A percentile compares a stretch with the other conserved stretches of the same genome.
These are phyloP conservation scores for Eutolmus rufibarbis DNA, from an alignment of 2,888 invertebrate species.

Conservation along the genomic window DNA sequence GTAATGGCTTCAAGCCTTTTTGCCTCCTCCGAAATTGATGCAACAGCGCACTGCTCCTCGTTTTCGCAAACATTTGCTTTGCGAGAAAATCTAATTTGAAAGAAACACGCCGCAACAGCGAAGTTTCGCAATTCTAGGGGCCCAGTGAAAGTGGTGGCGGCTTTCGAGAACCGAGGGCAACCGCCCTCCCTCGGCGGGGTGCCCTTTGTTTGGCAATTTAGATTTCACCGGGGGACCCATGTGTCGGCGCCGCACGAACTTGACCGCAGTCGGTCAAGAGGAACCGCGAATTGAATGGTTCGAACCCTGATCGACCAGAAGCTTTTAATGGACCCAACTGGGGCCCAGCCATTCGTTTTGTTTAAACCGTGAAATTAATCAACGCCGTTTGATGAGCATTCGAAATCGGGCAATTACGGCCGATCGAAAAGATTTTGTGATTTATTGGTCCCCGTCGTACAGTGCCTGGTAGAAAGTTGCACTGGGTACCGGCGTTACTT, in stretches of 20 bases:
- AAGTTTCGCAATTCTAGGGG: neutral
- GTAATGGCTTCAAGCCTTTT: neutral
- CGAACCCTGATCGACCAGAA: neutral
- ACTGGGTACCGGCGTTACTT: neutral
- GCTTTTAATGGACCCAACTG: neutral
- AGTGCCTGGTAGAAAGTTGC: neutral
- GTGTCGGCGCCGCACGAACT: neutral
- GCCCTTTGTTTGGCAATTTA: neutral
- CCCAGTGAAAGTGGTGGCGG: neutral
- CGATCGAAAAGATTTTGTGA: constrained; percentile 5
- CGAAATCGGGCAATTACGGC: constrained; percentile 14
- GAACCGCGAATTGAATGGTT: neutral
- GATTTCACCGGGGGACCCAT: neutral
- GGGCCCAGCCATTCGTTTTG: neutral
- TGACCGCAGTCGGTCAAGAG: neutral
- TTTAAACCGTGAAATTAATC: constrained; percentile 23
- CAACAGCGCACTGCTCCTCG: neutral
- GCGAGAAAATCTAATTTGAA: neutral
- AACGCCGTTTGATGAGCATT: constrained; percentile 12
- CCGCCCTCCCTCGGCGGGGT: neutral
- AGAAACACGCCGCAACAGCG: neutral
- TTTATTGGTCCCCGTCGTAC: neutral
- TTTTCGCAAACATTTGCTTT: neutral
- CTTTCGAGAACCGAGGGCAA: neutral
- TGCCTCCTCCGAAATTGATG: neutral